Evolutionary conservation across 1,140 invertebrate genomes (phyloP).

Genomic region (Brachionus calyciflorus): DNA sequence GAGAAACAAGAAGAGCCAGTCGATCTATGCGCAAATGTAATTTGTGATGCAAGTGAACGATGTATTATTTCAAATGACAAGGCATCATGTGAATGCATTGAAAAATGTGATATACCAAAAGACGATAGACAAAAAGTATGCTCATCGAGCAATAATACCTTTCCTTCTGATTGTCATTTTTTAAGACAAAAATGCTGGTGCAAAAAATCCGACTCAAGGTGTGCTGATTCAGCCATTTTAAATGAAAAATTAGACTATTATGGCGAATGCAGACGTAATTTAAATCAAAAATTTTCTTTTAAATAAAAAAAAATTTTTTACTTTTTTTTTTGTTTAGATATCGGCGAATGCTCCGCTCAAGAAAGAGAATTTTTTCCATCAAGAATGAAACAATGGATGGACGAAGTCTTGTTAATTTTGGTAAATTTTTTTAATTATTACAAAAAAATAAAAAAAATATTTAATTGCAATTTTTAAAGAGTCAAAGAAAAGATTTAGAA

Average conservation of each 20-base stretch:
- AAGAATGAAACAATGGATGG: conserved; percentile 39
- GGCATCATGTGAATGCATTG: conserved; percentile 35
- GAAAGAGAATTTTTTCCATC: conserved; percentile 39
- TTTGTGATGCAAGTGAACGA: background rate
- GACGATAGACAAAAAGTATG: conserved; percentile 39
- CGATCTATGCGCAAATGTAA: background rate
- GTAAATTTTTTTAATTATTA: background rate
- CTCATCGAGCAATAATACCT: conserved; percentile 18
- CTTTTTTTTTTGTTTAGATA: background rate
- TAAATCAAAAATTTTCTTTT: background rate
- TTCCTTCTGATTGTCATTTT: conserved; percentile 33
- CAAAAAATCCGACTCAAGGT: background rate
- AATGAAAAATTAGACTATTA: conserved; percentile 38
- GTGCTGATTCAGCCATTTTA: background rate
- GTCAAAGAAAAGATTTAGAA: conserved; percentile 40
- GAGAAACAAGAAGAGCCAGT: background rate
- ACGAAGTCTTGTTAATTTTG: conserved; percentile 24
- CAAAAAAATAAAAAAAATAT: background rate
- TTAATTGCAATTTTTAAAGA: background rate
- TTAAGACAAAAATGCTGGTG: conserved; percentile 27
- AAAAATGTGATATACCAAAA: conserved; percentile 25
- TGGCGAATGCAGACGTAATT: conserved; percentile 42
- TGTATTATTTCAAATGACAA: conserved; percentile 1
- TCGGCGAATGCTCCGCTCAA: background rate
- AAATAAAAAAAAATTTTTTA: background rate